Evolutionary conservation across 1,140 invertebrate species (phyloP).

Genomic region (Megathymus violae): DNA sequence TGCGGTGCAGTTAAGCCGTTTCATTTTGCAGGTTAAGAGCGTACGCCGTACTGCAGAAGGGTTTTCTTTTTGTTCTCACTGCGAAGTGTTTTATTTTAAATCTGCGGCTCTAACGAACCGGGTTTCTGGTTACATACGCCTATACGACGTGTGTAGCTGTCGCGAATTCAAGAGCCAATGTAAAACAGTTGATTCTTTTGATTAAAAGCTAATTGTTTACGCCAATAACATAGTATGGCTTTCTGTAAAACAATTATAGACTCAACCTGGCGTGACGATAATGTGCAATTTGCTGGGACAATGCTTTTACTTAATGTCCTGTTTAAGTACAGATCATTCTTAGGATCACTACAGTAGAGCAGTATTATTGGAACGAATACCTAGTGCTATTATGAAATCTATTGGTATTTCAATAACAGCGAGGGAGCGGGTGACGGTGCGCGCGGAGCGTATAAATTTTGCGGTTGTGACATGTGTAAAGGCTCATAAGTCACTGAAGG

Average conservation of each 20-base stretch:
- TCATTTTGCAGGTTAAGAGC: conserved; percentile 55
- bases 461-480: conserved; percentile 54
- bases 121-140: conserved; percentile 63
- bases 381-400: conserved; percentile 20
- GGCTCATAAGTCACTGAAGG: conserved; percentile 50
- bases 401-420: conserved; percentile 38
- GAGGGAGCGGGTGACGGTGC: conserved; percentile 6
- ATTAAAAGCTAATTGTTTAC: conserved; percentile 25
- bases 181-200: conserved; percentile 32
- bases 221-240: conserved; percentile 1
- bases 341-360: conserved; percentile 3
- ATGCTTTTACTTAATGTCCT: conserved; percentile 20
- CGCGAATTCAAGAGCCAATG: conserved; percentile 31
- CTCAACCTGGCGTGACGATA: background rate
- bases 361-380: conserved; percentile 8
- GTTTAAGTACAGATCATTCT: conserved; percentile 21
- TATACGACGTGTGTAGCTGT: conserved; percentile 50
- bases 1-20: conserved; percentile 47
- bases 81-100: conserved; percentile 76
- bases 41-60: conserved; percentile 55
- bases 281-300: background rate
- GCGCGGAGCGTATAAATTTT: conserved; percentile 37
- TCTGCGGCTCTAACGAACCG: conserved; percentile 74
- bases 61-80: conserved; percentile 69
- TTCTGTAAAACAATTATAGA: background rate